A percentile compares a stretch with the other conserved stretches of the same genome.
phyloP scores from a whole-genome alignment of 2,113 vertebrate genomes.

The Reinhardtius hippoglossoides region DNA sequence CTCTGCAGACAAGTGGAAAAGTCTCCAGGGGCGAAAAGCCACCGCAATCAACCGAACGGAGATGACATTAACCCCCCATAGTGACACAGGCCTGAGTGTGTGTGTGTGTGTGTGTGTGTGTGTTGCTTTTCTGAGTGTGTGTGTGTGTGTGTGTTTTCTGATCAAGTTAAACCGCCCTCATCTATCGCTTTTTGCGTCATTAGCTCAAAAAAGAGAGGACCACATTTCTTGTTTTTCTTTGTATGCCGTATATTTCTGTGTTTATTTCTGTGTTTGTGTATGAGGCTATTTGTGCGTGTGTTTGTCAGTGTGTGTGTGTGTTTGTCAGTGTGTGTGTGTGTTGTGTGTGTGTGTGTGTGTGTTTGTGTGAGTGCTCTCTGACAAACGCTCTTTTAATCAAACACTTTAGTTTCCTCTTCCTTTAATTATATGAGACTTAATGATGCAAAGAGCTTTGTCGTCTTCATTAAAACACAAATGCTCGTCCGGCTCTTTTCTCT shows the following conservation, averaged over 20 bases:
- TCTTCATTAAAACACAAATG: slow-evolving; percentile 67
- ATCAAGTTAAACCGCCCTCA: slow-evolving; percentile 42
- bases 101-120: slow-evolving; percentile 38
- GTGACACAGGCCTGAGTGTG: slow-evolving; percentile 41
- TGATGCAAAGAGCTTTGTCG: slow-evolving; percentile 60
- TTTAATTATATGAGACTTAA: slow-evolving; percentile 78
- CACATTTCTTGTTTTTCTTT: not conserved
- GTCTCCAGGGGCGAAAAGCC: slow-evolving; percentile 69
- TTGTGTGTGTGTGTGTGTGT: not conserved
- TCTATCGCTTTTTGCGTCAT: slow-evolving; percentile 58
- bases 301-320: slow-evolving; percentile 11
- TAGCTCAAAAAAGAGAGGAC: slow-evolving; percentile 44
- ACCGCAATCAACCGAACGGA: slow-evolving; percentile 67
- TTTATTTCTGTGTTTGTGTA: slow-evolving; percentile 2
- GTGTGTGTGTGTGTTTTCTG: slow-evolving; percentile 13
- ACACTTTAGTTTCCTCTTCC: slow-evolving; percentile 63
- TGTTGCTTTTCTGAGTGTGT: slow-evolving; percentile 13
- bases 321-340: not conserved
- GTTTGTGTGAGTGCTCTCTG: slow-evolving; percentile 36
- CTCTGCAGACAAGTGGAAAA: slow-evolving; percentile 52
- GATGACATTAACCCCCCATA: slow-evolving; percentile 73
- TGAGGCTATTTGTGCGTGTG: not conserved
- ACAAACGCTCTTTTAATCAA: slow-evolving; percentile 74
- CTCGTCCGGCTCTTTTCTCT: not conserved
- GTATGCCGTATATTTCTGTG: not conserved